These are phyloP conservation scores for Gyps fulvus DNA, from an alignment of 2,113 vertebrate species.

Conservation along the genomic window DNA sequence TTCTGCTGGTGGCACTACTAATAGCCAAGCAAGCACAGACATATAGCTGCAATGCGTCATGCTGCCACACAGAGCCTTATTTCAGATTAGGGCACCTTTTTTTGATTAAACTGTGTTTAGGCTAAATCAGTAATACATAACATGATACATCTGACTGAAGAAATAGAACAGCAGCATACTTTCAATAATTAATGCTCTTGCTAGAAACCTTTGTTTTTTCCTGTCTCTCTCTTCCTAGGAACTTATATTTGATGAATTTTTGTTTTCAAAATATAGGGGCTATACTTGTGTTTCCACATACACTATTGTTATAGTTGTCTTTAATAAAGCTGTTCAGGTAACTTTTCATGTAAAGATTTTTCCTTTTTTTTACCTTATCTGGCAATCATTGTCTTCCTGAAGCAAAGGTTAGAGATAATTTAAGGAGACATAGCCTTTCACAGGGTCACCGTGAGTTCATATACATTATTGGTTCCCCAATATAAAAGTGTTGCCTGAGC, in stretches of 20 bases:
- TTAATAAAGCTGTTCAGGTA: background rate
- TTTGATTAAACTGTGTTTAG: background rate
- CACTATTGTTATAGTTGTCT: fast-evolving
- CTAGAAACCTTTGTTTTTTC: background rate
- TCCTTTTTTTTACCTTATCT: background rate
- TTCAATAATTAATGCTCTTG: background rate
- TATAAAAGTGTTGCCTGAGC: background rate
- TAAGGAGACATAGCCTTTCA: background rate
- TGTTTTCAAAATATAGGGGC: background rate
- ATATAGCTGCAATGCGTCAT: fast-evolving
- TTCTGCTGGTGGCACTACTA: background rate
- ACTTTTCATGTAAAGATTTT: background rate
- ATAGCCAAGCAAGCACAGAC: background rate
- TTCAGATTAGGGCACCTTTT: background rate
- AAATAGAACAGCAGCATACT: fast-evolving
- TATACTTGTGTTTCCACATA: background rate
- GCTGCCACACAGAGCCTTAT: background rate
- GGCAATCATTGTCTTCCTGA: background rate
- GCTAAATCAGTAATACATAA: background rate
- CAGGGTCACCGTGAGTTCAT: fast-evolving
- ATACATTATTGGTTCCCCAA: background rate
- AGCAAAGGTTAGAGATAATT: background rate
- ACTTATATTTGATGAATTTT: background rate
- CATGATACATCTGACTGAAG: background rate
- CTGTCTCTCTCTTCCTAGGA: background rate